These are phyloP conservation scores for Tricholaema leucomelas DNA, from an alignment of 2,113 vertebrate species.

Conservation along the genomic window DNA sequence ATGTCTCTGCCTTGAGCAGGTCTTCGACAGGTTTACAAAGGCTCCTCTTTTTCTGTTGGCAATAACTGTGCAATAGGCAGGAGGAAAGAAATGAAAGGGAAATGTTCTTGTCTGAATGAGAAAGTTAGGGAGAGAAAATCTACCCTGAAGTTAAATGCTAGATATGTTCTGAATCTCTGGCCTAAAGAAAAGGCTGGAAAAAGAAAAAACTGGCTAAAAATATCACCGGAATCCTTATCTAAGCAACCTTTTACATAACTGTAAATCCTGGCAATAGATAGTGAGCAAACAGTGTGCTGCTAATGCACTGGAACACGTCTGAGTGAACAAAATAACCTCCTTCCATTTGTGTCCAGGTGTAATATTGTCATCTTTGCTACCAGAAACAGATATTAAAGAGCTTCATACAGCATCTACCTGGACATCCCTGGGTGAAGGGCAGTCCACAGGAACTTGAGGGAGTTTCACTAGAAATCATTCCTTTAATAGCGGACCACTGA, in stretches of 20 bases:
- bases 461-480: background rate
- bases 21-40: background rate
- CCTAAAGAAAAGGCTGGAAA: background rate
- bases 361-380: background rate
- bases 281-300: background rate
- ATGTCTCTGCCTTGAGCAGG: background rate
- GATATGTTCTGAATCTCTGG: background rate
- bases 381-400: background rate
- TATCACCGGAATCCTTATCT: conserved; percentile 33
- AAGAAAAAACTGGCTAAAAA: background rate
- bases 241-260: background rate
- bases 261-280: background rate
- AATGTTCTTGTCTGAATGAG: background rate
- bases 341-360: background rate
- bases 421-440: background rate
- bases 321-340: background rate
- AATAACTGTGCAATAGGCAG: background rate
- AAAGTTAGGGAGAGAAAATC: background rate
- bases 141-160: background rate
- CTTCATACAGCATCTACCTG: background rate
- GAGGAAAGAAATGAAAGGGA: background rate
- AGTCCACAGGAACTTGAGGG: background rate
- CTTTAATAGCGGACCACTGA: background rate
- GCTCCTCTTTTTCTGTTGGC: background rate
- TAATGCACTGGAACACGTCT: background rate